Conservation (phyloP, 2,113 vertebrate species). For the Sorex fumeus region DNA sequence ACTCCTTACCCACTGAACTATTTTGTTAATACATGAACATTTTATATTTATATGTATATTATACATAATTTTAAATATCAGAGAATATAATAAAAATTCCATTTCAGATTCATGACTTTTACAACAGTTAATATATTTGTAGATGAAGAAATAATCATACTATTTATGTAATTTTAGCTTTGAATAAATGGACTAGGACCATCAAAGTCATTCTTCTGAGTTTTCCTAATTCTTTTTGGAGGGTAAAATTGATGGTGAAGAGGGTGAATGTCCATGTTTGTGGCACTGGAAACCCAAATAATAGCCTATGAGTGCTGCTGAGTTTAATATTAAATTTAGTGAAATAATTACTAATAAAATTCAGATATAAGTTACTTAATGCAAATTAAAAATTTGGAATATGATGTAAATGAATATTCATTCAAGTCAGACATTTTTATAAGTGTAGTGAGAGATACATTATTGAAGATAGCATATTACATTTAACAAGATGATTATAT, state of each 20-base stretch:
- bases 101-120: constrained; percentile 17
- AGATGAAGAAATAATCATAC: neutral
- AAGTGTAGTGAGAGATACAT: too few species aligned
- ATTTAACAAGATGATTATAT: too few species aligned
- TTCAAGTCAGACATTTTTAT: neutral
- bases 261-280: neutral
- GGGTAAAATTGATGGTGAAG: fast-evolving
- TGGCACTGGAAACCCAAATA: neutral
- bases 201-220: neutral
- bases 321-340: neutral
- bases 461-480: too few species aligned
- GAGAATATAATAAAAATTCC: neutral
- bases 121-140: neutral
- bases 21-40: neutral
- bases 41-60: neutral
- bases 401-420: neutral
- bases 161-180: constrained; percentile 43
- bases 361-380: constrained; percentile 13
- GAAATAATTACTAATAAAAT: neutral
- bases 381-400: constrained; percentile 13
- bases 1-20: too few species aligned
- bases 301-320: neutral
- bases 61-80: neutral
- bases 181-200: neutral
- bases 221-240: neutral